Conservation (phyloP, 2,888 invertebrate species). For the Diplolepis rosae region DNA sequence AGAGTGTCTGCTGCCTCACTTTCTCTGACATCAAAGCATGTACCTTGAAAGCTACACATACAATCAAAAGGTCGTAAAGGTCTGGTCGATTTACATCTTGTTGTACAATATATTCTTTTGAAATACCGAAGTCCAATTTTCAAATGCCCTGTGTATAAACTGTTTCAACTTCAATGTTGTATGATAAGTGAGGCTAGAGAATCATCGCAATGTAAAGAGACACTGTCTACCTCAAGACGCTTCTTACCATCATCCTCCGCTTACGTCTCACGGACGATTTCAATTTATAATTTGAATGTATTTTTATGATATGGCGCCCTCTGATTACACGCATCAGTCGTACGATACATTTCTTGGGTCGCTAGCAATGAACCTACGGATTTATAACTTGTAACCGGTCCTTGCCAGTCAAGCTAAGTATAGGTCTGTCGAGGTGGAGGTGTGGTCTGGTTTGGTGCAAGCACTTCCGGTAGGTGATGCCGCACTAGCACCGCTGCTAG, state of each 20-base stretch:
- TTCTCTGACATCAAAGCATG: no score
- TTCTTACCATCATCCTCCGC: not conserved
- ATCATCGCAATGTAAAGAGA: no score
- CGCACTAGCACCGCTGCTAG: slow-evolving; percentile 82
- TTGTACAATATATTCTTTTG: no score
- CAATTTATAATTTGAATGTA: slow-evolving; percentile 67
- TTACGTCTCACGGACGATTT: slow-evolving; percentile 58
- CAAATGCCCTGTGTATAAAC: no score
- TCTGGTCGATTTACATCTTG: no score
- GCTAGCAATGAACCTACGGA: slow-evolving; percentile 4
- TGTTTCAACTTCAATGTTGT: not conserved
- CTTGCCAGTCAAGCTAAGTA: slow-evolving; percentile 67
- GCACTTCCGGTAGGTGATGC: slow-evolving; percentile 84
- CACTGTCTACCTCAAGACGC: not conserved
- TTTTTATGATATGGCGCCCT: slow-evolving; percentile 69
- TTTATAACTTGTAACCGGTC: slow-evolving; percentile 33
- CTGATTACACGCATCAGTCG: slow-evolving; percentile 43
- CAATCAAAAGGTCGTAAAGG: no score
- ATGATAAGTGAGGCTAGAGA: no score
- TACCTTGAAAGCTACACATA: no score
- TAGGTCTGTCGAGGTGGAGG: slow-evolving; percentile 69
- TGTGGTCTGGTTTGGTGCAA: slow-evolving; percentile 79
- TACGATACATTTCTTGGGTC: not conserved
- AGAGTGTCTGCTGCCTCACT: no score
- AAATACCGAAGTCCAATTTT: no score